Base-by-base conservation (phyloP, 2,797 vertebrate species). In the Chaenodraco wilsoni region DNA sequence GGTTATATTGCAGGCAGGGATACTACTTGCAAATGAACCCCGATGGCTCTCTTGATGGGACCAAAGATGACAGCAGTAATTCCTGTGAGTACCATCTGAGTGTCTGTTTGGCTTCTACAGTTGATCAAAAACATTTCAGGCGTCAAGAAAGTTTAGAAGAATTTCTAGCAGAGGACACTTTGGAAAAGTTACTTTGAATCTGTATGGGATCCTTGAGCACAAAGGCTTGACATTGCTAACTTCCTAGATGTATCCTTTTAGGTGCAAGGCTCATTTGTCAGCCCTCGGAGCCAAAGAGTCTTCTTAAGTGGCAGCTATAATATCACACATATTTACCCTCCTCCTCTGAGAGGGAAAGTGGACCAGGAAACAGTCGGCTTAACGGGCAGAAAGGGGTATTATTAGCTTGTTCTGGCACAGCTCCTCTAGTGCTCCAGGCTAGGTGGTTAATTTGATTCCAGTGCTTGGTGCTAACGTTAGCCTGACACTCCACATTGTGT, bases 21-120 rank as follows among this genome's bases (percentile, higher is more conserved):
- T 99, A 98, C 97, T 99, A 99, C 98, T 98, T 99, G 98, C 98
- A 99, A 95, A 99, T 99, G 97, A 98, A 99, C 95, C 96, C 97
- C 81, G 98, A 99, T 98, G 98, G 98, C 96, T 97, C 97, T 97
- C 97, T 99, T 93, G 98, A 99, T 93, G 98, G 98, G 94, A 98
- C 98, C 94, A 99, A 99, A 95, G 98, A 99, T 95, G 98, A 99
- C 96, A 98, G 97, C 96, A 98, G 96, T 94, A 99, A 99, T 96
- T 99, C 98, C 93, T 98, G 98, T 95, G 85, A 95, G 95, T 95
- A 87, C 65, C 45, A 75, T 59, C 55, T 72, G 44, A 16, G 40
- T 13, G 55, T 70, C 43, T 66, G n/a, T 74, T 60, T 46, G 63
- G 62, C 72, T 75, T 52, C 43, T 52, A 13, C 14, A 65, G 33